These are phyloP conservation scores for Neodontobutis hainanensis DNA, from an alignment of 2,113 vertebrate species.

Conservation along the genomic window DNA sequence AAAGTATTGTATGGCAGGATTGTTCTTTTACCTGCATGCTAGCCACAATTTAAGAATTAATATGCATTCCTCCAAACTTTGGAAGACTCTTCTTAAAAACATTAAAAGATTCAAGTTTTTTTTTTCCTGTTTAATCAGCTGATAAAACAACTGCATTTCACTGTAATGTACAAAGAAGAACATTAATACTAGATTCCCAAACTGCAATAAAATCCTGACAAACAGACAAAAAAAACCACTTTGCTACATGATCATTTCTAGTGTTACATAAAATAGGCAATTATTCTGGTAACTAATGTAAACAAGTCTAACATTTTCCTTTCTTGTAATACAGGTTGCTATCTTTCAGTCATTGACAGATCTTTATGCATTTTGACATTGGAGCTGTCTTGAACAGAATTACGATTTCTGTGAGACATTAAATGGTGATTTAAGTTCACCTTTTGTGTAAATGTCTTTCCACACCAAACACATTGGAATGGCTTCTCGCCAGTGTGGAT, in stretches of 20 bases:
- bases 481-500: conserved; percentile 73
- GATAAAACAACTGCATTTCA: conserved; percentile 23
- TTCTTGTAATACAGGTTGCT: background rate
- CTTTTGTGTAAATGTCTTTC: conserved; percentile 69
- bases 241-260: conserved; percentile 7
- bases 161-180: conserved; percentile 18
- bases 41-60: background rate
- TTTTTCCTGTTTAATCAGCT: conserved; percentile 38
- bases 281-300: conserved; percentile 1
- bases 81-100: conserved; percentile 9
- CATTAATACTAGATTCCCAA: conserved; percentile 3
- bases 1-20: background rate
- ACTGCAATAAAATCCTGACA: conserved; percentile 7
- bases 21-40: conserved; percentile 13
- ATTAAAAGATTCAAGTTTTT: conserved; percentile 5
- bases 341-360: background rate
- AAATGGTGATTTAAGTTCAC: conserved; percentile 72
- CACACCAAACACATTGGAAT: conserved; percentile 65
- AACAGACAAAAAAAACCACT: background rate
- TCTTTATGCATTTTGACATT: background rate
- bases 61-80: conserved; percentile 4
- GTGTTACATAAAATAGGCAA: background rate
- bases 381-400: conserved; percentile 4
- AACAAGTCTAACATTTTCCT: background rate
- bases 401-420: conserved; percentile 47